Conservation (phyloP, 1,140 invertebrate genomes). For the Pseudomyrmex cubaensis region DNA sequence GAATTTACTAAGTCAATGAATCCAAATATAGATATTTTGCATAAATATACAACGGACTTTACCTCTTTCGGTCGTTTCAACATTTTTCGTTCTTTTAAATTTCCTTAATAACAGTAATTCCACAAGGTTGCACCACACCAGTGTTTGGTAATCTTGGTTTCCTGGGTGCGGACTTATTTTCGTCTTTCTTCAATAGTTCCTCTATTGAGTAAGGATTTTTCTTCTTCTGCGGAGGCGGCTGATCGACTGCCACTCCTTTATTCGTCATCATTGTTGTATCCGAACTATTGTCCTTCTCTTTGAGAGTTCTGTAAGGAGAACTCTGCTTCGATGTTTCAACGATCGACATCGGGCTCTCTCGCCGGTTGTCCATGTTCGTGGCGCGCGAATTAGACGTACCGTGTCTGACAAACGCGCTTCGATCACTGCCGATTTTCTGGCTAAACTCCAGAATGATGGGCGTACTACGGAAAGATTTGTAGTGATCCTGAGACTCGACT, state of each 20-base stretch:
- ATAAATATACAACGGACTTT: background rate
- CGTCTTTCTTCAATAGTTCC: slow-evolving; percentile 92
- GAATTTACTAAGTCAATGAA: background rate
- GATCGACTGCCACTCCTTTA: slow-evolving; percentile 72
- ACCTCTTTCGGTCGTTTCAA: background rate
- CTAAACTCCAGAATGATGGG: slow-evolving; percentile 80
- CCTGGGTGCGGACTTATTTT: slow-evolving; percentile 83
- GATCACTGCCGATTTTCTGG: slow-evolving; percentile 80
- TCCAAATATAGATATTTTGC: background rate
- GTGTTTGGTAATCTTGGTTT: slow-evolving; percentile 79
- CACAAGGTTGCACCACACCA: slow-evolving; percentile 82
- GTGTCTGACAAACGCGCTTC: slow-evolving; percentile 80
- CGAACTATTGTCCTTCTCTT: slow-evolving; percentile 35
- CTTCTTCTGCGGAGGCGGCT: slow-evolving; percentile 85
- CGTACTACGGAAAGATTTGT: slow-evolving; percentile 79
- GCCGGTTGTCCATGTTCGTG: slow-evolving; percentile 70
- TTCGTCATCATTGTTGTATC: slow-evolving; percentile 57
- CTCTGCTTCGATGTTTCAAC: slow-evolving; percentile 44
- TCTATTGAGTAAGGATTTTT: slow-evolving; percentile 95
- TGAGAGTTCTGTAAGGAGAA: slow-evolving; percentile 42
- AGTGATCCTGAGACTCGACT: slow-evolving; percentile 80
- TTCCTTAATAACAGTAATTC: slow-evolving; percentile 82
- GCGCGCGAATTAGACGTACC: slow-evolving; percentile 66
- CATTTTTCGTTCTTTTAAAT: slow-evolving; percentile 46
- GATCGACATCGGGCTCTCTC: slow-evolving; percentile 70